Percentiles rank a stretch among this genome's conserved stretches.
Evolutionary conservation across 2,113 vertebrate species (phyloP).

Genomic region (Deroptyus accipitrinus): DNA sequence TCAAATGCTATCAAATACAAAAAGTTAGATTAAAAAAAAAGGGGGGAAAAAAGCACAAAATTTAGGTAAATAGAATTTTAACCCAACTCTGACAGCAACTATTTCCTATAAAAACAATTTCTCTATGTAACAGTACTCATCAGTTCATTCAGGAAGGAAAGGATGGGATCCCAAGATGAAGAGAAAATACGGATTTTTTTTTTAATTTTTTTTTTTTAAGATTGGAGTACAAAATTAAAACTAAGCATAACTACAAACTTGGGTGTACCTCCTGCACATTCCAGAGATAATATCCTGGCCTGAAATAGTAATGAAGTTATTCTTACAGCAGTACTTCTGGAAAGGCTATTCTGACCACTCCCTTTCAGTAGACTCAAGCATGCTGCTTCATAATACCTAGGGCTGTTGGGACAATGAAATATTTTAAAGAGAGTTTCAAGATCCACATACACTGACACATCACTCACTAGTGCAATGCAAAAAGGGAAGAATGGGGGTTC

Average conservation of each 20-base stretch:
- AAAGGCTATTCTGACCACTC: neutral
- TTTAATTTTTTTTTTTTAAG: neutral
- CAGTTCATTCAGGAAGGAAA: neutral
- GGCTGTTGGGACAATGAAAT: neutral
- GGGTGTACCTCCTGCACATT: neutral
- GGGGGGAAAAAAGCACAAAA: neutral
- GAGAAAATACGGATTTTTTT: neutral
- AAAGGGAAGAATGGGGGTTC: neutral
- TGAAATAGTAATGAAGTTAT: neutral
- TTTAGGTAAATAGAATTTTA: neutral
- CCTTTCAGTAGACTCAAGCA: neutral
- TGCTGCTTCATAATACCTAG: neutral
- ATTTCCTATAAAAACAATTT: neutral
- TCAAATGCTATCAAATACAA: neutral
- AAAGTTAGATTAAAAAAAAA: neutral
- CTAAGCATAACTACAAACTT: neutral
- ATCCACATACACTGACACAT: neutral
- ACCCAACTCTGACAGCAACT: neutral
- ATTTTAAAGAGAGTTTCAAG: neutral
- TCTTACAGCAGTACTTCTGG: neutral
- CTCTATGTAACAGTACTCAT: neutral
- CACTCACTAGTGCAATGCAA: neutral
- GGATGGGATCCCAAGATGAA: neutral
- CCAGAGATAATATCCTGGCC: neutral
- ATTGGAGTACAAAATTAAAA: neutral